Conservation (phyloP, 1,140 invertebrate genomes). For the Drosophila chauvacae region DNA sequence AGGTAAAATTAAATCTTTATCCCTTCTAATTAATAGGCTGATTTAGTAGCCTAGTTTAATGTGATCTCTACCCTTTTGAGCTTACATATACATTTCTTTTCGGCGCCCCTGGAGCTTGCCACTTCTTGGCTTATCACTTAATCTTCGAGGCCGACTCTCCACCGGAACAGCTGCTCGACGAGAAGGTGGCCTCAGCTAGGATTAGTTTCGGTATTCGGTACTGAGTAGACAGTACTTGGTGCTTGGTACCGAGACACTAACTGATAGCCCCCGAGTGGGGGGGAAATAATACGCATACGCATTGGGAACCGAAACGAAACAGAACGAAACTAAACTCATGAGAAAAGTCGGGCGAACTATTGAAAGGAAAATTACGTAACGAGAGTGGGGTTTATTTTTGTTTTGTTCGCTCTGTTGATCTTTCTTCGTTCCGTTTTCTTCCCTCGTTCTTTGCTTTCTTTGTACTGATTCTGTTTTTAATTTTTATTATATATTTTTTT, state of each 20-base stretch:
- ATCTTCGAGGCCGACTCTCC: slow-evolving; percentile 40
- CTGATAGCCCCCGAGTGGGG: slow-evolving; percentile 31
- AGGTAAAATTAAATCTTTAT: not conserved
- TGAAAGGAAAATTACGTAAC: slow-evolving; percentile 66
- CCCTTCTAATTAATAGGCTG: not conserved
- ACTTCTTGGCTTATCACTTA: slow-evolving; percentile 35
- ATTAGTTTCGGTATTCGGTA: slow-evolving; percentile 11
- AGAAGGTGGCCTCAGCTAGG: slow-evolving; percentile 27
- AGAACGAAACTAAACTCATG: slow-evolving; percentile 28
- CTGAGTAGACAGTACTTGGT: not conserved
- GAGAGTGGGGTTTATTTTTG: slow-evolving; percentile 61
- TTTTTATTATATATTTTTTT: slow-evolving; percentile 46
- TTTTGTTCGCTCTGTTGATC: slow-evolving; percentile 51
- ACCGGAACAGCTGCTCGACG: slow-evolving; percentile 41
- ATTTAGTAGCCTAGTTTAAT: not conserved
- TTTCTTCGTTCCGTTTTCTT: slow-evolving; percentile 45
- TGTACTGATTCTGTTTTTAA: slow-evolving; percentile 38
- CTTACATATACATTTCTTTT: not conserved
- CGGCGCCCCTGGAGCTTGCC: slow-evolving; percentile 9
- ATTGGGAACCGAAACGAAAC: slow-evolving; percentile 1
- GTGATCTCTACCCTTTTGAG: not conserved
- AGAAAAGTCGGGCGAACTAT: slow-evolving; percentile 42
- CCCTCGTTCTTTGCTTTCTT: slow-evolving; percentile 44
- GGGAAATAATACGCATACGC: slow-evolving; percentile 38
- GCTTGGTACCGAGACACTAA: slow-evolving; percentile 10